Evolutionary conservation across 2,888 invertebrate genomes (phyloP).

Genomic region (Thymelicus acteon): DNA sequence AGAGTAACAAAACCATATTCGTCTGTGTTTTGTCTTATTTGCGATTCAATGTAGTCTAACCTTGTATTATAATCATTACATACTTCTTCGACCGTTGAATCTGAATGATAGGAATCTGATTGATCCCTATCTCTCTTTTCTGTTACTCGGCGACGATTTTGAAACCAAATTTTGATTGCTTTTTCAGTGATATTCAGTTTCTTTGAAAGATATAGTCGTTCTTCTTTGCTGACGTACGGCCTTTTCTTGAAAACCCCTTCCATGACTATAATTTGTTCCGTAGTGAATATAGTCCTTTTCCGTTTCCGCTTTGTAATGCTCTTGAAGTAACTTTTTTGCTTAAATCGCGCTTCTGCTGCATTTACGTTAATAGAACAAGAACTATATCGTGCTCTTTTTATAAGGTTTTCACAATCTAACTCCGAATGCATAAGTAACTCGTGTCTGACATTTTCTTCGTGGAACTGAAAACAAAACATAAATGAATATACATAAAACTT

Average conservation of each 20-base stretch:
- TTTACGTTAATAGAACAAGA: background rate
- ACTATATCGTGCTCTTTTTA: background rate
- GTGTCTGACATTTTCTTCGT: background rate
- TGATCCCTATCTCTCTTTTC: conserved; percentile 46
- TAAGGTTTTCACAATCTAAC: background rate
- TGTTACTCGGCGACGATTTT: conserved; percentile 88
- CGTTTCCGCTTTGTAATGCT: conserved; percentile 51
- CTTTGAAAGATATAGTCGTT: conserved; percentile 87
- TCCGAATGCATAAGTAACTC: background rate
- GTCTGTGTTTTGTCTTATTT: conserved; percentile 56
- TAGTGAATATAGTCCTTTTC: conserved; percentile 90
- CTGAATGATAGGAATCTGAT: conserved; percentile 36
- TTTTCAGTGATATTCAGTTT: conserved; percentile 83
- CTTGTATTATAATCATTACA: conserved; percentile 38
- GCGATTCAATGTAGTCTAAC: conserved; percentile 55
- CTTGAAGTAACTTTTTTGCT: conserved; percentile 1
- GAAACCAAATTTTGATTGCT: conserved; percentile 92
- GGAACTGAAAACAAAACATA: conserved; percentile 6
- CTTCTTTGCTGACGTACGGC: conserved; percentile 88
- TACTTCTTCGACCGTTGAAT: conserved; percentile 41
- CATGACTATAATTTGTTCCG: conserved; percentile 88
- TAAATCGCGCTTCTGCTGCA: background rate
- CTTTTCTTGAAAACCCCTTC: conserved; percentile 88
- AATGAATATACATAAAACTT: background rate
- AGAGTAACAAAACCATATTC: conserved; percentile 60